These are phyloP conservation scores for Meleagris gallopavo DNA, from an alignment of 2,113 vertebrate genomes.

Conservation along the genomic window DNA sequence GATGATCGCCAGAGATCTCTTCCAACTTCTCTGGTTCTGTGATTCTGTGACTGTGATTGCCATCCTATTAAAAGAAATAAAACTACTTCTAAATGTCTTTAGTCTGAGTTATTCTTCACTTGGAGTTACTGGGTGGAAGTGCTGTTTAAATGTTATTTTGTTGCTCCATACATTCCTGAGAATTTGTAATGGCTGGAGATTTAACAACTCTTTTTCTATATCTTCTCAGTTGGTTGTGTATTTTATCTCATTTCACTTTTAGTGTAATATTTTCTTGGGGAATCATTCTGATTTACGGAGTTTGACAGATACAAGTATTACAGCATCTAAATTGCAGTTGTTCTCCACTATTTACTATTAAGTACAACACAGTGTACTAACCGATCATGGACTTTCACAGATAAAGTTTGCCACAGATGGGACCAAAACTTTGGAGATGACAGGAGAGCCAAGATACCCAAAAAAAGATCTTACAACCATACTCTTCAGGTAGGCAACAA, in stretches of 20 bases:
- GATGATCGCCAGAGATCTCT: background rate
- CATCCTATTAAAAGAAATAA: slow-evolving; percentile 3
- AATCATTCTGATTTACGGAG: background rate
- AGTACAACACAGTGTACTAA: background rate
- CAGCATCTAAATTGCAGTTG: background rate
- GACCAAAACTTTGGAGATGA: background rate
- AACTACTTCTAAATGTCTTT: background rate
- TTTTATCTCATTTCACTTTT: background rate
- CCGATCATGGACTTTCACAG: background rate
- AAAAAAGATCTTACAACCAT: background rate
- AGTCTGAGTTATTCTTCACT: slow-evolving; percentile 3
- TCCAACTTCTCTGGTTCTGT: background rate
- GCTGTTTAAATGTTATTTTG: slow-evolving; percentile 20
- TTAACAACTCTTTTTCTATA: background rate
- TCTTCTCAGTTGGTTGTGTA: background rate
- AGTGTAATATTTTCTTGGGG: background rate
- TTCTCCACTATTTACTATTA: background rate
- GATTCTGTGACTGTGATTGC: background rate
- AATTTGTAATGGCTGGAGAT: background rate
- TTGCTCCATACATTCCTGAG: background rate
- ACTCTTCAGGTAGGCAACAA: background rate
- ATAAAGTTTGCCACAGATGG: background rate
- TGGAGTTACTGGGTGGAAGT: background rate
- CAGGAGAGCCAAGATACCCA: background rate
- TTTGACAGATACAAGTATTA: background rate